Base-by-base conservation (phyloP, 2,113 vertebrate species). In the Dasyurus viverrinus region DNA sequence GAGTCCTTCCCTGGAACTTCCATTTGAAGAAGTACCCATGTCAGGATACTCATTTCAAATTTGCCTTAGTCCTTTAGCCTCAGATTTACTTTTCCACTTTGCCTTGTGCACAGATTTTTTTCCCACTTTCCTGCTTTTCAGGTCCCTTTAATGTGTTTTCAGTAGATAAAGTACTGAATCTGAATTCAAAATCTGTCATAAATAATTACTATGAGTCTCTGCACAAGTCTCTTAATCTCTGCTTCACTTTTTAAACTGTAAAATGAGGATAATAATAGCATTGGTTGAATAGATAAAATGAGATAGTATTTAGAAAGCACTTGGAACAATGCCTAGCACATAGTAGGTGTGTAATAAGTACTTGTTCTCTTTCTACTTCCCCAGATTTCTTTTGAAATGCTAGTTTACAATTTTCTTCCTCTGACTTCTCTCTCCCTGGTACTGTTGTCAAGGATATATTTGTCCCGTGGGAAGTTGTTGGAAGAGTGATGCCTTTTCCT, bases 381-480 rank as follows among this genome's bases (percentile, higher is more conserved):
- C 16, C 46, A 11, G n/a, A 48, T 48, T 0, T 93, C 27, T 91
- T 93, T 19, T 54, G 42, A 54, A 24, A 68, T 89, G 53, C 6
- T 57, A 53, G 8, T 52, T 24, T 91, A 25, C 46, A 60, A 27
- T 93, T 91, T 55, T 90, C 50, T 95, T 94, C 89, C 84, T 53
- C 92, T 47, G 2, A 68, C 30, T 68, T 68, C 60, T 94, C 25
- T 46, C 48, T 91, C 14, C 48, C 46, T 89, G 68, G 7, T 91
- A 93, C 93, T 25, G 50, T 50, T 42, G 55, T 42, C 89, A 93
- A 50, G 30, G 53, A n/a, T 10, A 91, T 48, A 3, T 24, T 93
- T 48, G 47, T 23, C 3, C 93, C 68, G 48, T 93, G 55, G 89
- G 68, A 93, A 89, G 46, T 93, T 27, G 53, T 93, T 30, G 54